Base-by-base conservation (phyloP, 2,113 vertebrate species). In the Siphamia tubifer region DNA sequence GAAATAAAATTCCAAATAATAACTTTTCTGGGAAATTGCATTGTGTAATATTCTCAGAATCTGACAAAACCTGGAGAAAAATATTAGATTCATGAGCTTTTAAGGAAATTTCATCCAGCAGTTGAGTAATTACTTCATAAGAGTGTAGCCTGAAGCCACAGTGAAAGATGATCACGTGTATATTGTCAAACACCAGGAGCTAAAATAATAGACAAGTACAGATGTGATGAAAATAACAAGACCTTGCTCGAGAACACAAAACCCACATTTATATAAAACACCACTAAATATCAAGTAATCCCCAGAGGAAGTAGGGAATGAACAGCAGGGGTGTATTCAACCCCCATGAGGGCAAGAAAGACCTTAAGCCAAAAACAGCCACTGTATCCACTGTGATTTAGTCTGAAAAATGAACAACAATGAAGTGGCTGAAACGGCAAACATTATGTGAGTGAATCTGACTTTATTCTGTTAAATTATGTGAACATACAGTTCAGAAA, bases 391-490 rank as follows among this genome's bases (percentile, higher is more conserved):
- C n/a, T n/a, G n/a, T n/a, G n/a, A n/a, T n/a, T n/a, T n/a, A n/a
- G n/a, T n/a, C n/a, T n/a, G n/a, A n/a, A n/a, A n/a, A n/a, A n/a
- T n/a, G n/a, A n/a, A n/a, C n/a, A n/a, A n/a, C n/a, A n/a, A n/a
- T n/a, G n/a, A n/a, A n/a, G n/a, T n/a, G n/a, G n/a, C n/a, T n/a
- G n/a, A n/a, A n/a, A n/a, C n/a, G n/a, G n/a, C 13, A 38, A 16
- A 25, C 8, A 21, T 7, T 17, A 31, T 19, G 31, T 52, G 11
- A 25, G 12, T 19, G 21, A 52, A 34, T 36, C 44, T 11, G 13
- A 53, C 16, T 87, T 82, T 81, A 81, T 78, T 82, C 57, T 77
- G 31, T 53, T 15, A 61, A 75, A 63, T 69, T 11, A 57, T 68
- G 61, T 21, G 53, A 38, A 62, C 32, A 57, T 25, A 51, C 25